Conservation (phyloP, 1,140 invertebrate genomes). For the Drosophila erecta region DNA sequence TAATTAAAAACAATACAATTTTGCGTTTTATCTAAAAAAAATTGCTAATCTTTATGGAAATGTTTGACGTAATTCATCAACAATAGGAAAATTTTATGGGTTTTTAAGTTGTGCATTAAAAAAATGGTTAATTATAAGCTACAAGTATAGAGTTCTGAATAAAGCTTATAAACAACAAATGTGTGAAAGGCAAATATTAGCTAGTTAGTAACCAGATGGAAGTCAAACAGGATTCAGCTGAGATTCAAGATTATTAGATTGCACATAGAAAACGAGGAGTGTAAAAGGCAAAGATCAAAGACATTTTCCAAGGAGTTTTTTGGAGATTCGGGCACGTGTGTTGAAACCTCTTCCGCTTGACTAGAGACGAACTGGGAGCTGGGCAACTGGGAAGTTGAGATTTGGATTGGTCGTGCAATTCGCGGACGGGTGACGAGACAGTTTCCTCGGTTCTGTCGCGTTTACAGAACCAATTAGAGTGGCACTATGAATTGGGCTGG, state of each 20-base stretch:
- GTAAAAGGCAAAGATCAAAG: slow-evolving; percentile 1
- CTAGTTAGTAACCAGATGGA: slow-evolving; percentile 1
- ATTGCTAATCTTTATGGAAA: not conserved
- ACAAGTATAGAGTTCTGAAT: too few relatives aligned
- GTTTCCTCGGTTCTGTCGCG: slow-evolving; percentile 20
- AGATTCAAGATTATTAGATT: not conserved
- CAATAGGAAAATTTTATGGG: not conserved
- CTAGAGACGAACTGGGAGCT: not conserved
- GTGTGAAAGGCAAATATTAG: slow-evolving; percentile 5
- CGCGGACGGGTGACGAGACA: slow-evolving; percentile 41
- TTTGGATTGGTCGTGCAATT: slow-evolving; percentile 29
- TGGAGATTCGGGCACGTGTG: slow-evolving; percentile 10
- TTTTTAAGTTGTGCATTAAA: too few relatives aligned
- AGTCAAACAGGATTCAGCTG: slow-evolving; percentile 13
- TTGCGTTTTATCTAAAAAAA: not conserved
- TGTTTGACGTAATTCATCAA: not conserved
- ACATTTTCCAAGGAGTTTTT: slow-evolving; percentile 5
- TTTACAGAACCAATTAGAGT: slow-evolving; percentile 75
- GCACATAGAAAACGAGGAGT: not conserved
- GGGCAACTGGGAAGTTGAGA: slow-evolving; percentile 6
- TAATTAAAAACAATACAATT: slow-evolving; percentile 1
- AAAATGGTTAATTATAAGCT: not conserved
- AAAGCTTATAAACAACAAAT: not conserved
- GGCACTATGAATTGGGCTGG: slow-evolving; percentile 23
- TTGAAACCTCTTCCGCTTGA: slow-evolving; percentile 19